These are phyloP conservation scores for Urophycis tenuis DNA, from an alignment of 2,797 vertebrate genomes.

Conservation along the genomic window DNA sequence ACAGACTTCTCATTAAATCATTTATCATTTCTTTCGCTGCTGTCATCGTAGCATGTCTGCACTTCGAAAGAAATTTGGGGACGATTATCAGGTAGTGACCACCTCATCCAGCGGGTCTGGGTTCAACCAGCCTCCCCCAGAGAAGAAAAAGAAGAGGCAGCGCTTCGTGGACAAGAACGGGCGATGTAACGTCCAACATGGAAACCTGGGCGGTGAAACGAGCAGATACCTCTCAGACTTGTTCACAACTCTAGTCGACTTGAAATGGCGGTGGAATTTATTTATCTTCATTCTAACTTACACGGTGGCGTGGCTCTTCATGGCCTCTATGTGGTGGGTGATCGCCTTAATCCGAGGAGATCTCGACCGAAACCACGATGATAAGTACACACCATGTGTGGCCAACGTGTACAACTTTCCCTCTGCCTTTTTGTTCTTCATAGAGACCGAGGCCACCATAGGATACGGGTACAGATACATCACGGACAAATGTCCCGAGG, in stretches of 20 bases:
- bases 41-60: slow-evolving; percentile 74
- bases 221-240: slow-evolving; percentile 85
- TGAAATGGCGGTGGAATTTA: slow-evolving; percentile 94
- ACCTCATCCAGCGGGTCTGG: slow-evolving; percentile 46
- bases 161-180: slow-evolving; percentile 92
- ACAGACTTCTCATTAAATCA: slow-evolving; percentile 39
- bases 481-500: slow-evolving; percentile 85
- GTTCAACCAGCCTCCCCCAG: slow-evolving; percentile 51
- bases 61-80: slow-evolving; percentile 79
- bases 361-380: slow-evolving; percentile 71
- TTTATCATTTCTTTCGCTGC: slow-evolving; percentile 51
- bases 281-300: slow-evolving; percentile 88
- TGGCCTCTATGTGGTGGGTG: slow-evolving; percentile 93
- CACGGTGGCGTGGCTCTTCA: slow-evolving; percentile 87
- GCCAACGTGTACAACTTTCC: slow-evolving; percentile 92
- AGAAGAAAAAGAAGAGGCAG: slow-evolving; percentile 81
- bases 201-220: slow-evolving; percentile 85
- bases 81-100: slow-evolving; percentile 81
- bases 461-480: slow-evolving; percentile 87
- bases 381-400: slow-evolving; percentile 78
- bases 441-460: slow-evolving; percentile 88
- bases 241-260: slow-evolving; percentile 88
- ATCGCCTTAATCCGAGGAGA: slow-evolving; percentile 85
- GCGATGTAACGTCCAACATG: slow-evolving; percentile 88
- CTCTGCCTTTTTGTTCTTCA: slow-evolving; percentile 88